These are phyloP conservation scores for Netelia virgata DNA, from an alignment of 2,888 invertebrate genomes.

Conservation along the genomic window DNA sequence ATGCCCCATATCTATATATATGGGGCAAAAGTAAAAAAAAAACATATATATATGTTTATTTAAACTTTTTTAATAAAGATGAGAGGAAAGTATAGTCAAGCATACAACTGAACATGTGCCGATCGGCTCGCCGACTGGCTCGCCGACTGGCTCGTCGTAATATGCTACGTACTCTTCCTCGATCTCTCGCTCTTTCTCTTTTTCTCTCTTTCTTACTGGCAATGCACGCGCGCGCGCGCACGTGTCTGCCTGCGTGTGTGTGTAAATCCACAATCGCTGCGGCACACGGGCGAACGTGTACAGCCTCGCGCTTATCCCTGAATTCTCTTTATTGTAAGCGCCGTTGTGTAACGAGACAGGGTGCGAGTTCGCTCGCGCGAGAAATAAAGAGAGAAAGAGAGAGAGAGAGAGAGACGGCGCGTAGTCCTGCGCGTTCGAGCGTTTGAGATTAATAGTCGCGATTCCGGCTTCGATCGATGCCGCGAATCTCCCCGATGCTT, in stretches of 20 bases:
- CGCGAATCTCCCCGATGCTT: slow-evolving; percentile 19
- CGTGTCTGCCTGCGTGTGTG: not conserved
- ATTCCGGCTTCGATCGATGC: slow-evolving; percentile 56
- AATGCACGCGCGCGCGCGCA: slow-evolving; percentile 5
- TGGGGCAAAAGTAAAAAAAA: too few species aligned
- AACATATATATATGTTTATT: not conserved
- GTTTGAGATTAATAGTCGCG: slow-evolving; percentile 65
- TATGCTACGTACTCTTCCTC: slow-evolving; percentile 28
- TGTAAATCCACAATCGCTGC: slow-evolving; percentile 35
- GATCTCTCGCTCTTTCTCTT: slow-evolving; percentile 15
- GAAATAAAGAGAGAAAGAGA: slow-evolving; percentile 11
- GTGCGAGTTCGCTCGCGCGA: slow-evolving; percentile 7
- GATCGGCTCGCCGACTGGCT: slow-evolving; percentile 10
- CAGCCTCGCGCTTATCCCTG: slow-evolving; percentile 31
- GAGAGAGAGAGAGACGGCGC: slow-evolving; percentile 31
- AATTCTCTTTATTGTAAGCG: slow-evolving; percentile 46
- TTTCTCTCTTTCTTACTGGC: slow-evolving; percentile 16
- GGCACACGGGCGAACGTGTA: slow-evolving; percentile 45
- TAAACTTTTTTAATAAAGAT: not conserved
- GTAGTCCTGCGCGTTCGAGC: slow-evolving; percentile 49
- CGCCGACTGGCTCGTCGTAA: slow-evolving; percentile 31
- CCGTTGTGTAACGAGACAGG: slow-evolving; percentile 52
- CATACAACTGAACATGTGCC: slow-evolving; percentile 19
- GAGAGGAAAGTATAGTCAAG: not conserved
- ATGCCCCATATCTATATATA: too few species aligned